These are phyloP conservation scores for Dicranocentrus wangi DNA, from an alignment of 2,888 invertebrate species.

Conservation along the genomic window DNA sequence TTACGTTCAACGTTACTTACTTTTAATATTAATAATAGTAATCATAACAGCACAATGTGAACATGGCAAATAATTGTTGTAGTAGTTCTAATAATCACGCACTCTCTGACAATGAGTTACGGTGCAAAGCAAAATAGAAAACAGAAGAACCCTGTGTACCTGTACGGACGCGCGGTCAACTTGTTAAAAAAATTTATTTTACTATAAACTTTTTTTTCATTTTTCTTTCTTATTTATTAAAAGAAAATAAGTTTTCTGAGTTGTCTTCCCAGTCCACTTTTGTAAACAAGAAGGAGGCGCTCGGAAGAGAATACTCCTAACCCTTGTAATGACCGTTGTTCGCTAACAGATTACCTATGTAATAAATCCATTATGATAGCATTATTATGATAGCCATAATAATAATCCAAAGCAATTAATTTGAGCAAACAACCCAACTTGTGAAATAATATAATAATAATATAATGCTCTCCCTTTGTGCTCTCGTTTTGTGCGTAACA, in stretches of 20 bases:
- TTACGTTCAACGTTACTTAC: conserved; percentile 19
- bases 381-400: conserved; percentile 58
- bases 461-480: not conserved
- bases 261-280: too few relatives aligned
- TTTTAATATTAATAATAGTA: conserved; percentile 20
- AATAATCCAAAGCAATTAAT: conserved; percentile 63
- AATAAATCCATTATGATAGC: conserved; percentile 63
- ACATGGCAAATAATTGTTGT: conserved; percentile 47
- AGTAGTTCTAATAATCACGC: conserved; percentile 56
- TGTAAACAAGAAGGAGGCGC: conserved; percentile 53
- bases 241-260: too few relatives aligned
- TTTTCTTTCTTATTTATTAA: too few relatives aligned
- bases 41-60: conserved; percentile 7
- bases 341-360: conserved; percentile 25
- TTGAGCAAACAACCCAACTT: conserved; percentile 52
- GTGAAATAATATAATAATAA: too few relatives aligned
- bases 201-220: too few relatives aligned
- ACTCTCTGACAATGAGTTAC: conserved; percentile 54
- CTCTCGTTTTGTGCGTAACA: conserved; percentile 26
- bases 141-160: too few relatives aligned
- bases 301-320: conserved; percentile 35
- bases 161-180: too few relatives aligned
- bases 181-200: too few relatives aligned
- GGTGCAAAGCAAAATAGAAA: conserved; percentile 8
- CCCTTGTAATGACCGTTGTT: conserved; percentile 38